These are phyloP conservation scores for Dendrolimus houi DNA, from an alignment of 2,888 invertebrate genomes.

Conservation along the genomic window DNA sequence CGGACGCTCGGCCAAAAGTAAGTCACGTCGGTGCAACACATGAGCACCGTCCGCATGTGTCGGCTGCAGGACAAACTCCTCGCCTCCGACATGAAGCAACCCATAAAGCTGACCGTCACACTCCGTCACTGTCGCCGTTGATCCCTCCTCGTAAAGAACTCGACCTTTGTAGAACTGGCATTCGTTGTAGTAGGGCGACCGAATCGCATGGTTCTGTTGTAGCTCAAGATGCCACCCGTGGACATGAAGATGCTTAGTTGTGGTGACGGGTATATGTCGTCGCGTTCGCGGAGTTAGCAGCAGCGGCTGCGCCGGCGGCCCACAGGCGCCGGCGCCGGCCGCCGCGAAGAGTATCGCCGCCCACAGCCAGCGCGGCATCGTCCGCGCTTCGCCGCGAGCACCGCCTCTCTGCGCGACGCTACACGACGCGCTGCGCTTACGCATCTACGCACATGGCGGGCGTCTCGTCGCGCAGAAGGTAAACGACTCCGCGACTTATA, in stretches of 20 bases:
- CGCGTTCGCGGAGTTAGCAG: constrained; percentile 29
- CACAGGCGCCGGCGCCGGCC: constrained; percentile 35
- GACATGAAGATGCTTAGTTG: constrained; percentile 42
- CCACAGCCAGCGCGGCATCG: constrained; percentile 65
- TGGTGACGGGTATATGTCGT: constrained; percentile 25
- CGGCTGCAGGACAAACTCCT: constrained; percentile 70
- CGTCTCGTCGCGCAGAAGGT: constrained; percentile 70
- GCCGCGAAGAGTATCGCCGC: constrained; percentile 46
- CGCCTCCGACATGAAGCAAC: constrained; percentile 56
- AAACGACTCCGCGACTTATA: constrained; percentile 68
- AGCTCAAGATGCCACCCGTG: constrained; percentile 61
- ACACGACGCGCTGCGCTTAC: constrained; percentile 51
- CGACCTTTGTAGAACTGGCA: constrained; percentile 61
- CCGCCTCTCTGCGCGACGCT: constrained; percentile 46
- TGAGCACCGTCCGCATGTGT: constrained; percentile 36
- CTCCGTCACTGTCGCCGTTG: constrained; percentile 70
- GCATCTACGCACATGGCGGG: constrained; percentile 68
- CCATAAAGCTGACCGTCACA: constrained; percentile 73
- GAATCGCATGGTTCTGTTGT: constrained; percentile 56
- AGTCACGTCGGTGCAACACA: constrained; percentile 56
- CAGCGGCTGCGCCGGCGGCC: constrained; percentile 28
- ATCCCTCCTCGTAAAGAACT: constrained; percentile 49
- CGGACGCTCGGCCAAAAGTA: constrained; percentile 43
- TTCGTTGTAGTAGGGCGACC: constrained; percentile 59
- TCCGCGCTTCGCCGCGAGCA: constrained; percentile 63